Evolutionary conservation across 2,888 invertebrate species (phyloP).

Genomic region (Melanophora roralis): DNA sequence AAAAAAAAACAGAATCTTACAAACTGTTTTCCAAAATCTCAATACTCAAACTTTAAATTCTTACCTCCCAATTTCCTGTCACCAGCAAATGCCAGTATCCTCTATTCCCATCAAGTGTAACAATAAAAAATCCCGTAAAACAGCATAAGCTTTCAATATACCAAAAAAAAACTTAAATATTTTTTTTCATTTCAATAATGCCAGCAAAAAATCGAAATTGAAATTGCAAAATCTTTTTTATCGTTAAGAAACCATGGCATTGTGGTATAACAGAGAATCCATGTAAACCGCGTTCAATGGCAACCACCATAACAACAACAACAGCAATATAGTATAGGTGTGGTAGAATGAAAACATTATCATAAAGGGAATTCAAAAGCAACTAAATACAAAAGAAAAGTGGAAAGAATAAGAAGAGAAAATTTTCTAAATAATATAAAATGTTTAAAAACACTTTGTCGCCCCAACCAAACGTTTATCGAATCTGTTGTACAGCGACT

Average conservation of each 20-base stretch:
- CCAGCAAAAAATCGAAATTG: slow-evolving; percentile 7
- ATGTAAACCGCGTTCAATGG: slow-evolving; percentile 46
- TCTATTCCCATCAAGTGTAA: background rate
- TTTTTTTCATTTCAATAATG: background rate
- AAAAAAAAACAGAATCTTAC: background rate
- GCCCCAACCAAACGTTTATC: background rate
- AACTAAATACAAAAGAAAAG: background rate
- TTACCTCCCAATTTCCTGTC: too few species aligned
- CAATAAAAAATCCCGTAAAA: slow-evolving; percentile 41
- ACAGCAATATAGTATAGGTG: background rate
- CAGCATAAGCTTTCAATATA: slow-evolving; percentile 51
- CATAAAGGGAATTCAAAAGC: slow-evolving; percentile 15
- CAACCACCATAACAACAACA: slow-evolving; percentile 15
- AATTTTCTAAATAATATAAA: slow-evolving; percentile 33
- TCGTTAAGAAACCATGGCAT: background rate
- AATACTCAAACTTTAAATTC: background rate
- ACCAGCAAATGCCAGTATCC: too few species aligned
- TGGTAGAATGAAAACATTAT: slow-evolving; percentile 33
- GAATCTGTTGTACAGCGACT: slow-evolving; percentile 23
- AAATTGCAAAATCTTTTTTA: slow-evolving; percentile 40
- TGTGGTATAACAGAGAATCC: slow-evolving; percentile 12
- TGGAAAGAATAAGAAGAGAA: background rate
- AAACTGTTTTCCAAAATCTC: background rate
- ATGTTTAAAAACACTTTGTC: slow-evolving; percentile 8
- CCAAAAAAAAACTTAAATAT: slow-evolving; percentile 1